phyloP scores from a whole-genome alignment of 2,797 vertebrate species.

The Myotis pilosus region DNA sequence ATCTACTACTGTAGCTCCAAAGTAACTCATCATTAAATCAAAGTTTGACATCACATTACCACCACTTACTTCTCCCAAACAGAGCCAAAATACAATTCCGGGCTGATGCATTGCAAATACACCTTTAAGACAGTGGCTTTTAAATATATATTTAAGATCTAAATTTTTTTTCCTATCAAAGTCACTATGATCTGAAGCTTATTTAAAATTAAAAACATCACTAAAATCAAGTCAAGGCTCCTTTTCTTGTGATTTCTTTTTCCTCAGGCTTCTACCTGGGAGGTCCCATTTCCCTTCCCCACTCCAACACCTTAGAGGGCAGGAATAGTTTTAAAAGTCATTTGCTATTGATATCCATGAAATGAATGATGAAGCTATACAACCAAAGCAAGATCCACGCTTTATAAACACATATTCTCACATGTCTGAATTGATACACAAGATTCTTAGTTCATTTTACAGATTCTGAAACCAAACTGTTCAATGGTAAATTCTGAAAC shows the following conservation, averaged over 20 bases:
- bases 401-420: conserved; percentile 49
- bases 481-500: conserved; percentile 60
- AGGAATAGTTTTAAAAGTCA: not conserved
- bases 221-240: not conserved
- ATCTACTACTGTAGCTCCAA: not conserved
- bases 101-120: not conserved
- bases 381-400: conserved; percentile 7
- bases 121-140: not conserved
- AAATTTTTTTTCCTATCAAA: not conserved
- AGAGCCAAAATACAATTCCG: not conserved
- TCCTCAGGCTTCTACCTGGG: not conserved
- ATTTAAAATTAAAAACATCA: not conserved
- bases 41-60: not conserved
- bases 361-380: conserved; percentile 51
- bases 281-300: not conserved
- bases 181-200: not conserved
- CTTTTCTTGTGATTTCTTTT: not conserved
- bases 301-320: not conserved
- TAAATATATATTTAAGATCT: not conserved
- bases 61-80: not conserved
- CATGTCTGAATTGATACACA: not conserved
- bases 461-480: conserved; percentile 49
- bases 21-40: not conserved
- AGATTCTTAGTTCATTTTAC: conserved; percentile 45
- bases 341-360: not conserved